Base-by-base conservation (phyloP, 2,888 invertebrate species). In the Hemicrepidius hirtus region DNA sequence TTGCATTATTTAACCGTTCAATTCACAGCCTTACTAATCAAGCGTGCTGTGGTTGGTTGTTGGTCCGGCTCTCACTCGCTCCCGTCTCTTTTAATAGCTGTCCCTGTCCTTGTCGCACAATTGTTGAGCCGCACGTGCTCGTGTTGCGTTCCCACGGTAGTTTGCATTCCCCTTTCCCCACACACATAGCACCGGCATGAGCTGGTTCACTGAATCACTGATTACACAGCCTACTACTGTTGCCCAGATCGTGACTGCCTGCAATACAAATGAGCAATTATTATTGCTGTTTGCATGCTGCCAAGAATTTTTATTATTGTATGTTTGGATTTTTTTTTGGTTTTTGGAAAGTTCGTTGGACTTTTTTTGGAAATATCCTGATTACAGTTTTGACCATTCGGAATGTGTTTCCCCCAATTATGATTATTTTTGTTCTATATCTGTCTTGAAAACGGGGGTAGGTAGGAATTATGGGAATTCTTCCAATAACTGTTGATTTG, bases 81-180 rank as follows among this genome's bases (percentile, higher is more conserved):
- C 41, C 16, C 20, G 37, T 32, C 50, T 53, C 44, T 63, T 32
- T 49, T 49, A 20, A 40, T 64, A 10, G 40, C 62, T 5, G 28
- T 21, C 20, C 32, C 18, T 37, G 63, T 74, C 67, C 66, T 74
- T 71, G 60, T 69, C 44, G 65, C 70, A 40, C 70, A 35, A 67
- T 69, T 75, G 85, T 86, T 83, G 84, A 84, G 21, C 49, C 80
- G 84, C 85, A 84, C 84, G 83, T 84, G 83, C 84, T 87, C 86
- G 86, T 86, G 83, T 83, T 83, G 84, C 87, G 87, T 86, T 87
- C 87, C 88, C 83, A 82, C 81, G 84, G 81, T 82, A 82, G 83
- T 83, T 83, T 78, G 76, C 73, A 78, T 76, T 78, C 80, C 78
- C 77, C 74, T 71, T 71, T 67, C 68, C 87, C 87, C 86, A 87